Evolutionary conservation across 2,113 vertebrate species (phyloP), one percentile per base, ranked within the genome.

Genomic region (Nibea albiflora): DNA sequence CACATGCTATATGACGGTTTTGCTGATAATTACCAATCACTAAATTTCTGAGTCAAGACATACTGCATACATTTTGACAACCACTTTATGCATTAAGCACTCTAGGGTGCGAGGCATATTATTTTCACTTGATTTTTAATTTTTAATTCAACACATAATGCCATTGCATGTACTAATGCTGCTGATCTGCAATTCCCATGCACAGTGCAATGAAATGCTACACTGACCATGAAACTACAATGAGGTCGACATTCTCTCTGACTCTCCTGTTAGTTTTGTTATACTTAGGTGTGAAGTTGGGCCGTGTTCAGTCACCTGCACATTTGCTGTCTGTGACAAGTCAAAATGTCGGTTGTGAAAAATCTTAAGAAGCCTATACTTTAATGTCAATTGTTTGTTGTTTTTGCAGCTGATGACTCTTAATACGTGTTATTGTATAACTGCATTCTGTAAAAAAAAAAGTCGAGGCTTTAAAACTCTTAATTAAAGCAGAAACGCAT

Each of bases 201-300:
- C 63, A 76, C 11, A 72, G 28, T 54, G 68, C 78, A 84, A 85
- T 88, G 69, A 90, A 88, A 80, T 87, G 81, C 74, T 79, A 84
- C 76, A 65, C 76, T 86, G 78, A 81, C 73, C 67, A 63, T 80
- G 71, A 83, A 88, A 84, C 65, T 70, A 64, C 77, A 85, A 79
- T 81, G 61, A 86, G 86, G 78, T 15, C 68, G n/a, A 60, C 56
- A 31, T 39, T 62, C 24, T 16, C 44, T n/a, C 56, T 61, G 35
- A 50, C 20, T 42, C 24, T 35, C 16, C 47, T 14, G 42, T 70
- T 26, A 24, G 31, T 31, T 56, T 14, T n/a, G 35, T 19, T 31
- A 15, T 5, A 46, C 15, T 31, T 39, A 9, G 35, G 35, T 46
- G 54, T 46, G 56, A 17, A 4, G 11, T 19, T 54, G 24, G 0